Evolutionary conservation across 1,140 invertebrate genomes (phyloP), one percentile per base, ranked within the genome.

Genomic region (Sitobion miscanthi): DNA sequence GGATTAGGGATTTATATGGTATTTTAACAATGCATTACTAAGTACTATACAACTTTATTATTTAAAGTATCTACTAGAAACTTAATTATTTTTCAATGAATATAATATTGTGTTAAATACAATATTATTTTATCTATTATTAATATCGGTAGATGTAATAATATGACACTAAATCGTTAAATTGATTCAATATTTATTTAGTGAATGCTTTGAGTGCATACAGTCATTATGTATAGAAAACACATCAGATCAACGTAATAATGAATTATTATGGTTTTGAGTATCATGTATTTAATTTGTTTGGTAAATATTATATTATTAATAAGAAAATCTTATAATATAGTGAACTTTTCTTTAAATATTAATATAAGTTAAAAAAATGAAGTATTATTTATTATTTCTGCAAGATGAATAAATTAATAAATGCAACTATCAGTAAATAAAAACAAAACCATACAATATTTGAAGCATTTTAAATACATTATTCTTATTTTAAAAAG

Each of bases 1-100:
- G 91, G 91, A 93, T 85, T 93, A 86, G 82, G 2, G 91, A 54
- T 86, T 86, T n/a, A 77, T 77, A 38, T 91, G 52, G 52, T 11
- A 7, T 91, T 38, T 82, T 9, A 49, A 49, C n/a, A 35, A 77
- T 77, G n/a, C 4, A 77, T n/a, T 77, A n/a, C 14, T 77, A 54
- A 54, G 30, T 17, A 77, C 17, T 77, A n/a, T n/a, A n/a, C 30
- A n/a, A n/a, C 14, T n/a, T n/a, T 62, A 52, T 30, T 62, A 30
- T 62, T 62, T 14, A 5, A n/a, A 30, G 11, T 11, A 30, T 30
- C 57, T 62, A 62, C 57, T 25, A 62, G 57, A n/a, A n/a, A 69
- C 62, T n/a, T 69, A 69, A 69, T n/a, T 77, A 77, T 77, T n/a
- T 77, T 77, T n/a, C 4, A n/a, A 77, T 77, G 11, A 77, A 77